These are phyloP conservation scores for Serripes groenlandicus DNA, from an alignment of 2,888 invertebrate species.

Conservation along the genomic window DNA sequence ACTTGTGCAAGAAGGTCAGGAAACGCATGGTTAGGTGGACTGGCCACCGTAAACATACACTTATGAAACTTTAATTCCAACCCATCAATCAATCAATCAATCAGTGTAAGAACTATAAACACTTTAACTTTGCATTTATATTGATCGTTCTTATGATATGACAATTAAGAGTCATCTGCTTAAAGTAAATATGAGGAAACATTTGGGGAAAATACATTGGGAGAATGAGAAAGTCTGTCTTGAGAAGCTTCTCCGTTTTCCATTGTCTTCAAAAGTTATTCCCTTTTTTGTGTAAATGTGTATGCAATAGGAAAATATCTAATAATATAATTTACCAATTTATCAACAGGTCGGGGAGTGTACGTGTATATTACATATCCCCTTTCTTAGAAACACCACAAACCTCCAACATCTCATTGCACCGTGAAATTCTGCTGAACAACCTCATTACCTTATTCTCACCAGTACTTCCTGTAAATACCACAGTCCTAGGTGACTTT, in stretches of 20 bases:
- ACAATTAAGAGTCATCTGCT: too few species aligned
- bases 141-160: too few species aligned
- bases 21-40: too few species aligned
- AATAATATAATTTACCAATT: not conserved
- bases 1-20: too few species aligned
- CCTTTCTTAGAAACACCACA: slow-evolving; percentile 17
- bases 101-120: too few species aligned
- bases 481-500: slow-evolving; percentile 18
- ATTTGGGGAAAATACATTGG: too few species aligned
- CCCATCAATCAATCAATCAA: too few species aligned
- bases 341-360: slow-evolving; percentile 21
- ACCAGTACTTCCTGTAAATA: not conserved
- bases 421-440: slow-evolving; percentile 12
- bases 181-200: too few species aligned
- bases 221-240: not conserved
- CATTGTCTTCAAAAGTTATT: not conserved
- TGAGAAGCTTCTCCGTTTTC: not conserved
- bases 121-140: too few species aligned
- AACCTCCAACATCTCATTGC: slow-evolving; percentile 8
- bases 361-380: slow-evolving; percentile 16
- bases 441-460: not conserved
- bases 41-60: too few species aligned
- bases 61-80: too few species aligned
- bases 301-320: not conserved
- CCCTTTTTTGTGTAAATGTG: not conserved